Evolutionary conservation across 1,140 invertebrate genomes (phyloP).

Genomic region (Scaptodrosophila lebanonensis): DNA sequence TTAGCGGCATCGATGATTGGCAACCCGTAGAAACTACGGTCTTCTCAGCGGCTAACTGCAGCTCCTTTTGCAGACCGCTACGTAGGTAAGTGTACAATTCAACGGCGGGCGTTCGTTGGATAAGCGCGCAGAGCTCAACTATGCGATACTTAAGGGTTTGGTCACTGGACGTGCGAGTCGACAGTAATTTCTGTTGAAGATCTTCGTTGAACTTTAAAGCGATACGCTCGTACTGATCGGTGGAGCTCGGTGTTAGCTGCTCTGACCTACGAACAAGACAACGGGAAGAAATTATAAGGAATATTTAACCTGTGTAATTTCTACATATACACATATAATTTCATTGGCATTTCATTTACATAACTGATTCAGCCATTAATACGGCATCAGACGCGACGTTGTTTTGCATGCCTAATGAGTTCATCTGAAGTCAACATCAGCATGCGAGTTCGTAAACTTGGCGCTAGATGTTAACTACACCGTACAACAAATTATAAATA

Average conservation of each 20-base stretch:
- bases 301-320: neutral
- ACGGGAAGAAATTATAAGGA: neutral
- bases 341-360: neutral
- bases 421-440: neutral
- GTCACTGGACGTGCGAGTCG: slow-evolving; percentile 57
- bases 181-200: slow-evolving; percentile 62
- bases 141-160: slow-evolving; percentile 62
- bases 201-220: slow-evolving; percentile 65
- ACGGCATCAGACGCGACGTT: neutral
- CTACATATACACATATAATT: neutral
- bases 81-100: slow-evolving; percentile 65
- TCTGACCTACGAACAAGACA: slow-evolving; percentile 60
- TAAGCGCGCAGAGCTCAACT: slow-evolving; percentile 60
- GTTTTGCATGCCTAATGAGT: neutral
- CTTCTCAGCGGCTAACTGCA: slow-evolving; percentile 67
- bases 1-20: slow-evolving; percentile 65
- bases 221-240: slow-evolving; percentile 55
- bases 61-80: slow-evolving; percentile 60
- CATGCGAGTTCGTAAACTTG: neutral
- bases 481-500: no score
- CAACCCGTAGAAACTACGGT: slow-evolving; percentile 44
- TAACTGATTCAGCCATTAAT: neutral
- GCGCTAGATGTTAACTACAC: neutral
- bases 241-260: slow-evolving; percentile 52
- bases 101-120: slow-evolving; percentile 53